Conservation (phyloP, 1,140 invertebrate genomes). For the Scylla paramamosain region DNA sequence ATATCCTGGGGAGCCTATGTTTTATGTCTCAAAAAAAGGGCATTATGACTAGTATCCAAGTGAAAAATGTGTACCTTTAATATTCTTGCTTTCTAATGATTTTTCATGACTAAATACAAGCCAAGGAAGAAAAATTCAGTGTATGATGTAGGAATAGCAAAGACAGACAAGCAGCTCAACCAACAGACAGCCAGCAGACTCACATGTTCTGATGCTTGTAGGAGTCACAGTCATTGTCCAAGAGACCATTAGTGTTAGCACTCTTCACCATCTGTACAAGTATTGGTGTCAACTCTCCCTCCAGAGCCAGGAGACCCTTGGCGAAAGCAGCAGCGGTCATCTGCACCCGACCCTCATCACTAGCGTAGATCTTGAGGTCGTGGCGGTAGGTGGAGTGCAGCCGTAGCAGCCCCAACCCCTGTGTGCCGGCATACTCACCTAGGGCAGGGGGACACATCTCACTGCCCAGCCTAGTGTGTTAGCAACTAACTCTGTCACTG, state of each 20-base stretch:
- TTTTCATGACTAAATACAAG: too few species aligned
- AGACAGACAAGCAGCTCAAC: too few species aligned
- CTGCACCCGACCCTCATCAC: constrained; percentile 98
- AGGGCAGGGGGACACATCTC: constrained; percentile 57
- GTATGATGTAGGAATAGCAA: too few species aligned
- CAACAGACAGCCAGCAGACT: background rate
- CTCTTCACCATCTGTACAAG: constrained; percentile 99
- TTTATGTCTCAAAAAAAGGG: too few species aligned
- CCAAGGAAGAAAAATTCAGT: too few species aligned
- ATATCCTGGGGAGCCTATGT: too few species aligned
- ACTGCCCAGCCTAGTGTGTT: background rate
- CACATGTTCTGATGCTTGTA: constrained; percentile 76
- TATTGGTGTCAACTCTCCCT: constrained; percentile 99
- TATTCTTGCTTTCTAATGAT: too few species aligned
- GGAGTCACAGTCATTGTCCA: constrained; percentile 97
- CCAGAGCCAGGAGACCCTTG: constrained; percentile 97
- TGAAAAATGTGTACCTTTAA: too few species aligned
- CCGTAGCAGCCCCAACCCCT: constrained; percentile 94
- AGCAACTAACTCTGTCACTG: too few species aligned
- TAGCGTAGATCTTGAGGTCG: constrained; percentile 99
- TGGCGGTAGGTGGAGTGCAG: constrained; percentile 99
- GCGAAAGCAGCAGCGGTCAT: constrained; percentile 99
- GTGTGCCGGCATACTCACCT: constrained; percentile 93
- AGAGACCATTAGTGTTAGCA: constrained; percentile 98
- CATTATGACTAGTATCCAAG: too few species aligned